Evolutionary conservation across 2,797 vertebrate genomes (phyloP).

Genomic region (Cirrhinus molitorella): DNA sequence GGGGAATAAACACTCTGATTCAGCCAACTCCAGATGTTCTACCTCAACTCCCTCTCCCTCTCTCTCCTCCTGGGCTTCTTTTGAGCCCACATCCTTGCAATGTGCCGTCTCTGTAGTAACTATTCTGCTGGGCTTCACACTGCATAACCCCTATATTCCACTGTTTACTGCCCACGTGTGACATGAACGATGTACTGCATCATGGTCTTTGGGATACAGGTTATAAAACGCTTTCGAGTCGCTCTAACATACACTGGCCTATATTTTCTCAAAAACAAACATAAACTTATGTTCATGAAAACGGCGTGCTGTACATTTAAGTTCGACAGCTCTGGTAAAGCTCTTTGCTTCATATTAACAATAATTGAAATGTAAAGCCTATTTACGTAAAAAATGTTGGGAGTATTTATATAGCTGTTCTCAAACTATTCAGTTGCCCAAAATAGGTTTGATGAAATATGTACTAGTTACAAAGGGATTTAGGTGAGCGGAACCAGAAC

Average conservation of each 20-base stretch:
- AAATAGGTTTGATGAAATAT: no score
- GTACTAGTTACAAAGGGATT: no score
- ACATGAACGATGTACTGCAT: slow-evolving; percentile 18
- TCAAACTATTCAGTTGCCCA: background rate
- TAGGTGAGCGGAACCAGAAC: background rate
- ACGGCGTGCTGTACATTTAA: no score
- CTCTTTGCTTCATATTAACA: background rate
- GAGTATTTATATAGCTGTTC: background rate
- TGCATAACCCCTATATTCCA: background rate
- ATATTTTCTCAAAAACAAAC: background rate
- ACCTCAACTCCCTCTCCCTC: background rate
- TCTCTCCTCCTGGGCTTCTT: background rate
- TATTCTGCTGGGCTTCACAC: slow-evolving; percentile 49
- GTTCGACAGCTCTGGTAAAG: background rate
- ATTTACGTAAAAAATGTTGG: background rate
- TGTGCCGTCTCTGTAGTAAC: slow-evolving; percentile 6
- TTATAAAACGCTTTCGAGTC: background rate
- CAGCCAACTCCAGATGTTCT: slow-evolving; percentile 34
- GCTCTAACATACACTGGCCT: background rate
- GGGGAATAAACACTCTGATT: slow-evolving; percentile 17
- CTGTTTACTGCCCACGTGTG: slow-evolving; percentile 39
- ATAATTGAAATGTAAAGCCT: background rate
- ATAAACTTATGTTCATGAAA: no score
- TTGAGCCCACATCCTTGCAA: slow-evolving; percentile 2
- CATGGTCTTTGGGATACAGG: background rate